Base-by-base conservation (phyloP, 2,113 vertebrate genomes). In the Taxidea taxus region DNA sequence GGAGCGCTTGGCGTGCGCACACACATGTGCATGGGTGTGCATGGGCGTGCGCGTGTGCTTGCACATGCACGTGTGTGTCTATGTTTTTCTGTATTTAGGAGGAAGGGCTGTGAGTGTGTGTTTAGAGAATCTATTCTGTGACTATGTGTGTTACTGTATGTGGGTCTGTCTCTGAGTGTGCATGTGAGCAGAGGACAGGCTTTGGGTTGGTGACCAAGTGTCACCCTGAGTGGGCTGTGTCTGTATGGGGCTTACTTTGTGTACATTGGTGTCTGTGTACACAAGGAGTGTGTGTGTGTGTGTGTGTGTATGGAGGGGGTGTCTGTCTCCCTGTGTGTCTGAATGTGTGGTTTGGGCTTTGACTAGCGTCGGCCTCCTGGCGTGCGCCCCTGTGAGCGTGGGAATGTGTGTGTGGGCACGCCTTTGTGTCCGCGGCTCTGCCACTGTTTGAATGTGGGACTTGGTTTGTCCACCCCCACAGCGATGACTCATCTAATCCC, bases 401-500 rank as follows among this genome's bases (percentile, higher is more conserved):
- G 49, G 44, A 42, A 39, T 60, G 86, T 80, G 77, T 4, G 68
- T 29, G 80, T 90, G 72, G 56, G 66, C 86, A 34, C 37, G 89
- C 62, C 91, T 97, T 83, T 95, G 89, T 80, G 95, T 87, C 66
- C 16, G 0, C 42, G 62, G 82, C 58, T 77, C 60, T 70, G 86
- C 1, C 10, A 94, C 93, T 77, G 81, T 84, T 70, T 3, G 2
- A 64, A 11, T 66, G 74, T 74, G 72, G 78, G 66, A 44, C 78
- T 58, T 6, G 25, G 44, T 75, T 20, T 25, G 4, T 95, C 92
- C 87, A 83, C 80, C 97, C 78, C 95, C 84, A 58, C 44, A 31
- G 82, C 0, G 31, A 96, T 97, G 97, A 97, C 62, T 97, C 97
- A 96, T 75, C 96, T 25, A 21, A 47, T 72, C 83, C 62, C 82